Conservation (phyloP, 2,797 vertebrate genomes). For the Gambelia wislizenii region DNA sequence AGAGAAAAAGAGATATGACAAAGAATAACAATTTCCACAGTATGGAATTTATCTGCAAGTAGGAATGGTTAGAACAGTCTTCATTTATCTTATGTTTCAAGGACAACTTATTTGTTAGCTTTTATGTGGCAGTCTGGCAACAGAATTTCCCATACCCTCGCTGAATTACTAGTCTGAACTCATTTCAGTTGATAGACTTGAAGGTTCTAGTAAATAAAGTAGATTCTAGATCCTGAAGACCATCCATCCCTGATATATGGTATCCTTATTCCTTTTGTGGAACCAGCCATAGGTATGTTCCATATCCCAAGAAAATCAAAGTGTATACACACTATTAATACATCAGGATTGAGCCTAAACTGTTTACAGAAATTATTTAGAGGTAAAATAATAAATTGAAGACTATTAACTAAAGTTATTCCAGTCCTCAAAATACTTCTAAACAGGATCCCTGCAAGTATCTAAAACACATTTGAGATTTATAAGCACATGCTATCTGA, state of each 20-base stretch:
- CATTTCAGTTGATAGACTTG: too few relatives aligned
- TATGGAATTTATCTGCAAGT: not conserved
- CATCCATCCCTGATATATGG: not conserved
- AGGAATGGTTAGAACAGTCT: not conserved
- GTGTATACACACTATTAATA: not conserved
- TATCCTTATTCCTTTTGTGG: too few relatives aligned
- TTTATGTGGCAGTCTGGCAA: not conserved
- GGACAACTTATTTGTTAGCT: not conserved
- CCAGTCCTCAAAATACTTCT: not conserved
- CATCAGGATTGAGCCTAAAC: not conserved
- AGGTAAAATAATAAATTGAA: not conserved
- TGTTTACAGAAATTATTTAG: not conserved
- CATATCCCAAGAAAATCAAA: not conserved
- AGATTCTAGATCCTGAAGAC: not conserved
- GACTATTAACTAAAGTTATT: not conserved
- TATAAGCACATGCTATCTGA: not conserved
- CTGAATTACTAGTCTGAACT: too few relatives aligned
- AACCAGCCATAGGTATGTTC: not conserved
- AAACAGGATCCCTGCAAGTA: not conserved
- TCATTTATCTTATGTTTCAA: not conserved
- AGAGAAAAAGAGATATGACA: not conserved
- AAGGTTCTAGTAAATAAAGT: not conserved
- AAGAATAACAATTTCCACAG: not conserved
- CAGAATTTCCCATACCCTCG: not conserved
- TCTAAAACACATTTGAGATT: not conserved